A percentile compares a stretch with the other conserved stretches of the same genome.
Conservation (phyloP, 2,113 vertebrate species). For the Syngnathus typhle region DNA sequence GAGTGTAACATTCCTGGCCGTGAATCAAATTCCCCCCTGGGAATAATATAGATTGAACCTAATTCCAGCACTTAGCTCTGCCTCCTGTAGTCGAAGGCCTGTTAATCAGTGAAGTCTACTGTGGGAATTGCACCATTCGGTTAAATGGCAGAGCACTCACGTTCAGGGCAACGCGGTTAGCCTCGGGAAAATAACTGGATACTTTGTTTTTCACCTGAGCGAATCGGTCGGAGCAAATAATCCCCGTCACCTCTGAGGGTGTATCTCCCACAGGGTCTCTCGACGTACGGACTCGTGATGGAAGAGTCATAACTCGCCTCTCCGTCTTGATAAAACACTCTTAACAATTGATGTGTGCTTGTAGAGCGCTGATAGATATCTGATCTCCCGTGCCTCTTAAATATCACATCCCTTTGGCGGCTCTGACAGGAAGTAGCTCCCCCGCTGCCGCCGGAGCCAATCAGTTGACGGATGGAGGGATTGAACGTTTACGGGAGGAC, state of each 20-base stretch:
- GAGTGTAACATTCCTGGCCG: neutral
- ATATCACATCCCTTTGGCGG: slow-evolving; percentile 62
- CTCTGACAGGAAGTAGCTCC: slow-evolving; percentile 75
- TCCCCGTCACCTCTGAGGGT: slow-evolving; percentile 18
- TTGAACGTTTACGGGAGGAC: slow-evolving; percentile 77
- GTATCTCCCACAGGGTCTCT: slow-evolving; percentile 11
- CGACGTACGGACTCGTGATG: slow-evolving; percentile 42
- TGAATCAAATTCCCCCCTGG: neutral
- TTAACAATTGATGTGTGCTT: slow-evolving; percentile 32
- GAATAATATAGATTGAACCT: slow-evolving; percentile 2
- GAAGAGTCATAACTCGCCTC: slow-evolving; percentile 52
- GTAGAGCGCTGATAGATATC: slow-evolving; percentile 55
- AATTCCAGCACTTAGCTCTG: slow-evolving; percentile 14
- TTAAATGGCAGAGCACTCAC: neutral
- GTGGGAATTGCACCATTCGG: neutral
- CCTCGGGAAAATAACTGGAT: slow-evolving; percentile 52
- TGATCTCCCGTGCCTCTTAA: slow-evolving; percentile 53
- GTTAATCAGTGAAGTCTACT: slow-evolving; percentile 18
- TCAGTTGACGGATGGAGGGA: slow-evolving; percentile 67
- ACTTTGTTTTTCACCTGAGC: slow-evolving; percentile 54
- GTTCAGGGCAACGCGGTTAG: slow-evolving; percentile 13
- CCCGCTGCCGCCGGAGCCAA: slow-evolving; percentile 75
- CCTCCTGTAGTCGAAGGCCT: slow-evolving; percentile 20
- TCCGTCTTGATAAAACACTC: slow-evolving; percentile 51
- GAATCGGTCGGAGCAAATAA: slow-evolving; percentile 63